Evolutionary conservation across 2,113 vertebrate genomes (phyloP), one percentile per base, ranked within the genome.

Genomic region (Ardeotis arabs): DNA sequence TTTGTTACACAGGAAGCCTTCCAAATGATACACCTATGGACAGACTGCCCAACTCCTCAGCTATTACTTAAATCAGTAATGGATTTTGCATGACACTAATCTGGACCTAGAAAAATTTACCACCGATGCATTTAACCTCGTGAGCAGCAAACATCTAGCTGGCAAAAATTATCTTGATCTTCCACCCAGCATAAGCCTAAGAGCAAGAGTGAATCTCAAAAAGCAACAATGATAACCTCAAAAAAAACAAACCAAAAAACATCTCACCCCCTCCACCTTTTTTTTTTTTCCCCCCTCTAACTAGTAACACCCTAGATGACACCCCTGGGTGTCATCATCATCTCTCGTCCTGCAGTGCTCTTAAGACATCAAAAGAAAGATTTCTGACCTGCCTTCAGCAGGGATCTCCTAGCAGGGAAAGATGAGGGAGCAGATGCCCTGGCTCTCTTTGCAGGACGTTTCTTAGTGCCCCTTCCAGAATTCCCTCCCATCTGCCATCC

Each of bases 231-330:
- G 21, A 84, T 6, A 85, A 70, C 21, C 27, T 77, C 27, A 77
- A 92, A 73, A 69, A 53, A 41, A 13, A n/a, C 28, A 44, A n/a
- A 4, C 13, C 28, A 39, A 53, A 63, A 33, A 25, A 21, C 17
- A 31, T 12, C 18, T 44, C 41, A 53, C 17, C 19, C 16, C 4
- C 10, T 5, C 10, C 28, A 15, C 11, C 10, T 0, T 2, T 10
- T 17, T 31, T 18, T n/a, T 29, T 64, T 27, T 19, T 17, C 4
- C 3, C 1, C 7, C 5, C 21, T 45, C 79, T 53, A 82, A 45
- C 18, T 18, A 80, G 16, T 29, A 69, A 66, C 29, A 91, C 35
- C 35, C 35, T 35, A 35, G 35, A 35, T 35, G 16, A 18, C 74
- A 63, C 80, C 45, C 50, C n/a, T 37, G 7, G 4, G 5, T 35